Percentiles rank a stretch among this genome's conserved stretches.
These are phyloP conservation scores for Ptychoptera albimana DNA, from an alignment of 2,888 invertebrate genomes.

Conservation along the genomic window DNA sequence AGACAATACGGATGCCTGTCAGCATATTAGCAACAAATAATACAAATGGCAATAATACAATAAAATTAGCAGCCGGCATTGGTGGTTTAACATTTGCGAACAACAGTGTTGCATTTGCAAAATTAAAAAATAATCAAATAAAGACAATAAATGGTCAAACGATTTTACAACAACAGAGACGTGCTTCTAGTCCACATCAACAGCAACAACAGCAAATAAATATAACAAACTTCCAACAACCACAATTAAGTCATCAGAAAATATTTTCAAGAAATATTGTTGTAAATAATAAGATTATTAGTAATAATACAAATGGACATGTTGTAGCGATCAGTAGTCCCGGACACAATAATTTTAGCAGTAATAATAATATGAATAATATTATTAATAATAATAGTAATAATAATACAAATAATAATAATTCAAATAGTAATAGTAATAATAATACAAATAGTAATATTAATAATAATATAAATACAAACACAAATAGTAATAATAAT, in stretches of 20 bases:
- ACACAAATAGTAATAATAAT: conserved; percentile 1
- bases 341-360: not conserved
- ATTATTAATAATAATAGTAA: conserved; percentile 2
- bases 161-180: conserved; percentile 2
- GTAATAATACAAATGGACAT: not conserved
- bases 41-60: conserved; percentile 20
- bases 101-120: conserved; percentile 28
- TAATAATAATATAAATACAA: conserved; percentile 1
- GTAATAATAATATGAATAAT: conserved; percentile 3
- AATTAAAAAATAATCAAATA: conserved; percentile 22
- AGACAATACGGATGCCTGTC: conserved; percentile 16
- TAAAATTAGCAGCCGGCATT: conserved; percentile 28
- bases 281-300: conserved; percentile 2
- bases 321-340: not conserved
- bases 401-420: conserved; percentile 1
- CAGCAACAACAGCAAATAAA: not conserved
- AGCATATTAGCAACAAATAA: conserved; percentile 8
- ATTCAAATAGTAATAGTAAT: conserved; percentile 12
- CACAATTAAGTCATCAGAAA: no score
- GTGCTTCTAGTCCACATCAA: conserved; percentile 9
- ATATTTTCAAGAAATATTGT: not conserved
- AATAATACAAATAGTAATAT: conserved; percentile 2
- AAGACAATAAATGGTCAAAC: conserved; percentile 6
- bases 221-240: no score
- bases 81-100: conserved; percentile 30